Evolutionary conservation across 2,797 vertebrate species (phyloP), one percentile per base, ranked within the genome.

Genomic region (Chelidonichthys spinosus): DNA sequence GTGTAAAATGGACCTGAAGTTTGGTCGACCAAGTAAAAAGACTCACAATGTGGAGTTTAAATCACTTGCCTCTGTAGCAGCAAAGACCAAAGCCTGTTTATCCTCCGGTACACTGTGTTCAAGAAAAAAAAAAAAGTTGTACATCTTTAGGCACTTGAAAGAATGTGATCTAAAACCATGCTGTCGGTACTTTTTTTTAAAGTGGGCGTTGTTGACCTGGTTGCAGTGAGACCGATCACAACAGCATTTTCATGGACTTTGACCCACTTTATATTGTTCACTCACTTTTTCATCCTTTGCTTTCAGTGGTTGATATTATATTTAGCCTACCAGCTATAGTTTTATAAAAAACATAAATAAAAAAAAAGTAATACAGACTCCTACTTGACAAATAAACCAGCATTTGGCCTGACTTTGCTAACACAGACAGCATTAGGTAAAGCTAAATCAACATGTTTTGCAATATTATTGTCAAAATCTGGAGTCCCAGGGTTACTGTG

Each of bases 71-170:
- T 87, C 62, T 82, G 63, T 35, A 71, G 69, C 66, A 68, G 62
- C 62, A 63, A 64, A 64, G 60, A 84, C 83, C 87, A 85, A 78
- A 84, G 73, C 63, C 42, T 77, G 72, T 74, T 84, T 43, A 46
- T 44, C 50, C 39, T 69, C 63, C 6, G 56, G 72, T 74, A 78
- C 74, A 76, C 61, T 76, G 66, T 76, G 67, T 62, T 68, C 53
- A 61, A 36, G 74, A 42, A 40, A 43, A 49, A 72, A 7, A 9
- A 25, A 6, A 18, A 11, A 32, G 44, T 10, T 33, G 66, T 11
- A 32, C 25, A 37, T 60, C 14, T 55, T 25, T 13, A 15, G 37
- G 71, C 43, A 56, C 49, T n/a, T 33, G 15, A 42, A 35, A 53
- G 11, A 42, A 7, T n/a, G 14, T 35, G 17, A 60, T 74, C 85